Evolutionary conservation across 2,113 vertebrate genomes (phyloP), one percentile per base, ranked within the genome.

Genomic region (Rissa tridactyla): DNA sequence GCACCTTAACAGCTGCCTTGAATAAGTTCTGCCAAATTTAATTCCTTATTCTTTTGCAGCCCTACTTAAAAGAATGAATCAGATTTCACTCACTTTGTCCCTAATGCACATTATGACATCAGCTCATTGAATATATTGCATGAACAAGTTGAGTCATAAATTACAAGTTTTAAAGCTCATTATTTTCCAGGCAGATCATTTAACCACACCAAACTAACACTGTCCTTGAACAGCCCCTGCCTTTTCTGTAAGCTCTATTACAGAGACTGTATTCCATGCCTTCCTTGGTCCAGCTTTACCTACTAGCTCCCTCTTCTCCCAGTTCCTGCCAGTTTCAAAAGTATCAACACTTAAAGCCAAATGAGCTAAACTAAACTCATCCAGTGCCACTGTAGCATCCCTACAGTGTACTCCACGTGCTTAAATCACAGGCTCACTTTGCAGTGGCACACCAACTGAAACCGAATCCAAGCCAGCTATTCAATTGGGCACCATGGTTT

Each of bases 81-180:
- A 90, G 49, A 88, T 61, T 79, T 88, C 52, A 86, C 49, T 34
- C 42, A 76, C 70, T 94, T 83, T 78, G 23, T 69, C 54, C 76
- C 69, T 85, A 92, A 57, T 36, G 42, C 42, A 87, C 6, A 2
- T 64, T 71, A 76, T 71, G 66, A 90, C 70, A 83, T 75, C 60
- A 81, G 34, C 26, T 81, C 47, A 72, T 55, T 34, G 69, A 80
- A 94, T 94, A 44, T 11, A 17, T 19, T 92, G 44, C 92, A 90
- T 57, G 70, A 95, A 61, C 20, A 91, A 69, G 14, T 91, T 93
- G 44, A 95, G 70, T 85, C 66, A 92, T 68, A 87, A 96, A 69
- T 69, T 42, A 54, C 29, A 84, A 82, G 16, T 69, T 90, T 54
- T 82, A 81, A 86, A 84, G 15, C 44, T 94, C n/a, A 27, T 93